Conservation (phyloP, 2,113 vertebrate species). For the Chloropsis hardwickii region DNA sequence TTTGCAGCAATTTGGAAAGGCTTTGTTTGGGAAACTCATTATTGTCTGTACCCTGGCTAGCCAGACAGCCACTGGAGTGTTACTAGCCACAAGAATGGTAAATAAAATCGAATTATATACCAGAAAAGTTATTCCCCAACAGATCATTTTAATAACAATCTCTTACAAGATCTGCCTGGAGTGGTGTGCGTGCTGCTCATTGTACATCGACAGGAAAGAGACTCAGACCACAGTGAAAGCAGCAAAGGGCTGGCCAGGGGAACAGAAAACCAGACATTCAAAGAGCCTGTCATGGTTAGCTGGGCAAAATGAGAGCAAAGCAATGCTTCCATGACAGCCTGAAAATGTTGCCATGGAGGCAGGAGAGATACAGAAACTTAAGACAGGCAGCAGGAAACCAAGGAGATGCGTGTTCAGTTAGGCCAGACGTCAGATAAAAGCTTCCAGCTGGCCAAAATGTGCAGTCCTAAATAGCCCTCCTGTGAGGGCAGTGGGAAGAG, state of each 20-base stretch:
- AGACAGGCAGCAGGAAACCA: neutral
- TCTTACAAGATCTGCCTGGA: neutral
- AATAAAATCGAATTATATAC: neutral
- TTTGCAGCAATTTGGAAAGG: neutral
- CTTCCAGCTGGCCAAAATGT: neutral
- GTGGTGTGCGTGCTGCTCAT: fast-evolving
- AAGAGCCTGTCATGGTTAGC: neutral
- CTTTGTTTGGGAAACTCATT: neutral
- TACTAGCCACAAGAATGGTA: neutral
- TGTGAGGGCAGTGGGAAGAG: neutral
- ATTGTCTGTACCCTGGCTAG: neutral
- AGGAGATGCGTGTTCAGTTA: neutral
- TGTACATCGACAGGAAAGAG: neutral
- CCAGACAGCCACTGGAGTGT: neutral
- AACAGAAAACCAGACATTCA: neutral
- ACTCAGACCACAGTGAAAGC: neutral
- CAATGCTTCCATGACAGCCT: neutral
- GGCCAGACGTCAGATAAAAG: neutral
- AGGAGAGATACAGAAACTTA: neutral
- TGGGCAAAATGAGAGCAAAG: constrained; percentile 23
- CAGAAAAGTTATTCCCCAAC: neutral
- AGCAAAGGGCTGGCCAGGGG: neutral
- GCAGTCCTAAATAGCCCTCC: neutral
- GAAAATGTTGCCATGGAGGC: constrained; percentile 37
- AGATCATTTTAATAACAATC: neutral